These are phyloP conservation scores for Poecilia wingei DNA, from an alignment of 2,797 vertebrate species.

Conservation along the genomic window DNA sequence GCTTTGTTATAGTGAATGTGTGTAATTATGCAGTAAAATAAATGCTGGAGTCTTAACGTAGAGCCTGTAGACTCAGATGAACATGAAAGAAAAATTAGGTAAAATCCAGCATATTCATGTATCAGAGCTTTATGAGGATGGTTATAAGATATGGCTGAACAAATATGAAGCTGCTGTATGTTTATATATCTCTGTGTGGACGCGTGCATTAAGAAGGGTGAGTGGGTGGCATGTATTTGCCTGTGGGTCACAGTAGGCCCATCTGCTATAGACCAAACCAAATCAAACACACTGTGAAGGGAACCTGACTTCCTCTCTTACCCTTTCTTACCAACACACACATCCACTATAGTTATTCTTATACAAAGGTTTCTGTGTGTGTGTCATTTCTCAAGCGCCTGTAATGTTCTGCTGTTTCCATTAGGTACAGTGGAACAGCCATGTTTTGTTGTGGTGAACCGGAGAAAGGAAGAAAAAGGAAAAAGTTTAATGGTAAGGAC, in stretches of 20 bases:
- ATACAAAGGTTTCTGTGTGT: neutral
- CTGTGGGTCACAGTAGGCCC: constrained; percentile 80
- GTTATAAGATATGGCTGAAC: constrained; percentile 1
- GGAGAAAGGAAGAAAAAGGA: neutral
- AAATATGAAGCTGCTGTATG: constrained; percentile 26
- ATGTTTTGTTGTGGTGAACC: neutral
- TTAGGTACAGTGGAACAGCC: neutral
- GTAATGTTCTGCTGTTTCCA: neutral
- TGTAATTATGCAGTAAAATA: neutral
- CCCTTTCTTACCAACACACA: constrained; percentile 1
- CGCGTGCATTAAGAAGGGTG: constrained; percentile 18
- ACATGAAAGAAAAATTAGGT: neutral
- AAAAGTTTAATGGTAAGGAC: neutral
- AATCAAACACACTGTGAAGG: constrained; percentile 76
- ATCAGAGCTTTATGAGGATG: constrained; percentile 6
- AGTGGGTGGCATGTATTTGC: constrained; percentile 55
- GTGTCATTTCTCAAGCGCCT: neutral
- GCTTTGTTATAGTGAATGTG: neutral
- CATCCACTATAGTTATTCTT: constrained; percentile 6
- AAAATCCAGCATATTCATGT: neutral
- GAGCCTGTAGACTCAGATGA: neutral
- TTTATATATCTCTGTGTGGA: constrained; percentile 21
- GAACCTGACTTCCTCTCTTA: constrained; percentile 47
- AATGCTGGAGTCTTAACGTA: neutral
- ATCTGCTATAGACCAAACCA: constrained; percentile 78